These are phyloP conservation scores for Enteromius unitaeniatus DNA, from an alignment of 2,797 vertebrate genomes.

Conservation along the genomic window DNA sequence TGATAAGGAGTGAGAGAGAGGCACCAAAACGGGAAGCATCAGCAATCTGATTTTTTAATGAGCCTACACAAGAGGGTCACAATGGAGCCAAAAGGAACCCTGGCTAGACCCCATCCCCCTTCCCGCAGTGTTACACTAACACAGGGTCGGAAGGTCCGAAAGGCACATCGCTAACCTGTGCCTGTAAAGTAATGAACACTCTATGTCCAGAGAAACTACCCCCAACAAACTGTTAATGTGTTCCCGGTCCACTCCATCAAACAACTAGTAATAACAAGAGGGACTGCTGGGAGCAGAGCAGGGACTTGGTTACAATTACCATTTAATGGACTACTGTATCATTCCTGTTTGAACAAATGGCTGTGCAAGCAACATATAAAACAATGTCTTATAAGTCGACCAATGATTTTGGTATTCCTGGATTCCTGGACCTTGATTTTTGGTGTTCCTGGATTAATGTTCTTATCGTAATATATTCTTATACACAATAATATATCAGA, in stretches of 20 bases:
- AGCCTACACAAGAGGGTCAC: constrained; percentile 44
- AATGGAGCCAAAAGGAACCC: constrained; percentile 19
- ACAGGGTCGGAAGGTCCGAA: constrained; percentile 30
- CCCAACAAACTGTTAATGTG: background rate
- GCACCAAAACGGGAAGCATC: constrained; percentile 42
- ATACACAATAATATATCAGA: background rate
- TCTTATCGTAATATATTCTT: background rate
- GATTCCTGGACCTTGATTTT: too few relatives aligned
- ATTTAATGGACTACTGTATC: constrained; percentile 5
- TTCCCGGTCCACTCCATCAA: constrained; percentile 17
- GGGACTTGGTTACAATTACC: constrained; percentile 21
- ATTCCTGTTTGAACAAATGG: constrained; percentile 3
- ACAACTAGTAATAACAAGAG: background rate
- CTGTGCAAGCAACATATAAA: background rate
- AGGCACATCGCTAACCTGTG: background rate
- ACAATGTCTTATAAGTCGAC: background rate
- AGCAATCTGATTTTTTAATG: constrained; percentile 58
- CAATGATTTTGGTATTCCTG: background rate
- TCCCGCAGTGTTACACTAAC: constrained; percentile 22
- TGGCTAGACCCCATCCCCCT: background rate
- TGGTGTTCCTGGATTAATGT: background rate
- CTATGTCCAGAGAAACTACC: background rate
- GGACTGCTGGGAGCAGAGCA: constrained; percentile 21
- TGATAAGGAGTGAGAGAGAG: constrained; percentile 18
- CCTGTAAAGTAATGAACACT: constrained; percentile 30